These are phyloP conservation scores for Tolypeutes matacus DNA, from an alignment of 2,797 vertebrate genomes.

Conservation along the genomic window DNA sequence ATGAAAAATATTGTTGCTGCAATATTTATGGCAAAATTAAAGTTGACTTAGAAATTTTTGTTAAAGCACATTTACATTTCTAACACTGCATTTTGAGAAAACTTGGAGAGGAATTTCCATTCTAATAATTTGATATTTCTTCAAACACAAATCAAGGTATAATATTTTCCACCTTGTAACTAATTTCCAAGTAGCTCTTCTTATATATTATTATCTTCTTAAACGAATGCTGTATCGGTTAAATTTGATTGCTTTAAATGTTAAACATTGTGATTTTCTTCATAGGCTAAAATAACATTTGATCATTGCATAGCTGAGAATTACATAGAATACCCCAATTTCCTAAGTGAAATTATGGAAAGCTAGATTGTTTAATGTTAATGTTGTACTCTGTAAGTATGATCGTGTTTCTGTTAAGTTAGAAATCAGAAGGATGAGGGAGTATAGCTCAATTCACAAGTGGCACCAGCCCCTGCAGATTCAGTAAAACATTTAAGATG, in stretches of 20 bases:
- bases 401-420: not conserved
- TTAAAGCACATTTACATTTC: slow-evolving; percentile 68
- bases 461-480: not conserved
- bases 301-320: not conserved
- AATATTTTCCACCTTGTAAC: not conserved
- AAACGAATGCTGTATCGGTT: not conserved
- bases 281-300: not conserved
- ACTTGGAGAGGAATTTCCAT: slow-evolving; percentile 37
- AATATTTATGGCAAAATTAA: slow-evolving; percentile 70
- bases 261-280: not conserved
- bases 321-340: fast-evolving
- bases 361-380: not conserved
- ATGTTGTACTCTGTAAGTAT: not conserved
- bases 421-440: not conserved
- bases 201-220: not conserved
- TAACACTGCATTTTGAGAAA: not conserved
- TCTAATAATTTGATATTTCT: slow-evolving; percentile 63
- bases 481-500: not conserved
- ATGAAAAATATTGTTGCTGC: slow-evolving; percentile 77
- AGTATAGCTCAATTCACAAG: not conserved
- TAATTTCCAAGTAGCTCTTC: not conserved
- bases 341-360: not conserved
- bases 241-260: slow-evolving; percentile 31
- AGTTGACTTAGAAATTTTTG: slow-evolving; percentile 68
- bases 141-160: not conserved